Evolutionary conservation across 2,113 vertebrate genomes (phyloP).

Genomic region (Panurus biarmicus): DNA sequence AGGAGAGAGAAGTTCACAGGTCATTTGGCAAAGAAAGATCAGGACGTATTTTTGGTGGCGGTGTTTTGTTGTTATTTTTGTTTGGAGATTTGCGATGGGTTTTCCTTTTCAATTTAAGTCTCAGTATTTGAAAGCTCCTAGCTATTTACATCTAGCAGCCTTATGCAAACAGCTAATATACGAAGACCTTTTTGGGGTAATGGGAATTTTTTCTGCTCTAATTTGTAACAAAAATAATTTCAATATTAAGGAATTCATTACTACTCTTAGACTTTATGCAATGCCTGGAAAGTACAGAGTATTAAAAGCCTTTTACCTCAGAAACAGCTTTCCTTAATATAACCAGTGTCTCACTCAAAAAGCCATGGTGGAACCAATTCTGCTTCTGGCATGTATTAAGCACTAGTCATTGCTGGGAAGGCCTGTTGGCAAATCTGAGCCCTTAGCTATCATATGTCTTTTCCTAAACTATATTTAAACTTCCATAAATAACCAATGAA

Average conservation of each 20-base stretch:
- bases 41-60: neutral
- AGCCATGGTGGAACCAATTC: neutral
- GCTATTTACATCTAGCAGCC: neutral
- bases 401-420: neutral
- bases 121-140: neutral
- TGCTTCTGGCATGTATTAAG: neutral
- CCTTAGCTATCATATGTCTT: neutral
- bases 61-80: neutral
- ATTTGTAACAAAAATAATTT: neutral
- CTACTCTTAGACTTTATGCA: neutral
- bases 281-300: neutral
- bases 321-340: neutral
- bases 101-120: neutral
- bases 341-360: neutral
- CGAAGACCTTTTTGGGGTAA: neutral
- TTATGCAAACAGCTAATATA: neutral
- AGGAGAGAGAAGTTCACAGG: neutral
- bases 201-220: neutral
- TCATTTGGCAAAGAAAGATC: neutral
- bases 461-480: neutral
- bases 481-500: constrained; percentile 5
- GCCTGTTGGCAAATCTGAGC: neutral
- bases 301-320: neutral
- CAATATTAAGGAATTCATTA: neutral
- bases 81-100: neutral